Evolutionary conservation across 2,888 invertebrate species (phyloP), one percentile per base, ranked within the genome.

Genomic region (Hypercompe scribonia): DNA sequence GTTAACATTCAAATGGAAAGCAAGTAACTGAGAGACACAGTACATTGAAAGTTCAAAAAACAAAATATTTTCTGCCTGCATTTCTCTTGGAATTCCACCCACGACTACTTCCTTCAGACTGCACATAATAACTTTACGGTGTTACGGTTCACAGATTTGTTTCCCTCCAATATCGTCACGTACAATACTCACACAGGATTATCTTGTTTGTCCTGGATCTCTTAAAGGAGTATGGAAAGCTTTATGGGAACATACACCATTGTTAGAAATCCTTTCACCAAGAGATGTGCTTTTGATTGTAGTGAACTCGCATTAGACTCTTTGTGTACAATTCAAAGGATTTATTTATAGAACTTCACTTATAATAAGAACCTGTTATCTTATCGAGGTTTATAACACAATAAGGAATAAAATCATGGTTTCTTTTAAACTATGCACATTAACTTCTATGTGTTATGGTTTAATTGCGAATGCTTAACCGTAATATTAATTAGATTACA

Each of bases 21-120:
- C 8, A 5, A 46, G 34, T 61, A 78, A 78, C 78, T 54, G 28
- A 63, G 21, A 65, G 76, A 76, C 77, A 73, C 77, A 81, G 80
- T 70, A 85, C 79, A 82, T 81, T 81, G 79, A 87, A 87, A 81
- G 77, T 78, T 80, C 46, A 61, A 76, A 71, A 81, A 82, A 76
- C 76, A 78, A 76, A 74, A 67, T 68, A 54, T 31, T 61, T 67
- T 11, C 36, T 78, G 83, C 80, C 79, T 81, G 80, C 84, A 86
- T 82, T 86, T 86, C 86, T 87, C 85, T 80, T 75, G 71, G 81
- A 87, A 89, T 87, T 88, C 87, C 72, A 68, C 78, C 76, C 88
- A 86, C 87, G 82, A 80, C 83, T 87, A 85, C 77, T 82, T 86
- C 80, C 79, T 85, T 83, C 74, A 81, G 78, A 76, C 80, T 86